phyloP scores from a whole-genome alignment of 2,113 vertebrate species.

The Cnemophilus loriae region DNA sequence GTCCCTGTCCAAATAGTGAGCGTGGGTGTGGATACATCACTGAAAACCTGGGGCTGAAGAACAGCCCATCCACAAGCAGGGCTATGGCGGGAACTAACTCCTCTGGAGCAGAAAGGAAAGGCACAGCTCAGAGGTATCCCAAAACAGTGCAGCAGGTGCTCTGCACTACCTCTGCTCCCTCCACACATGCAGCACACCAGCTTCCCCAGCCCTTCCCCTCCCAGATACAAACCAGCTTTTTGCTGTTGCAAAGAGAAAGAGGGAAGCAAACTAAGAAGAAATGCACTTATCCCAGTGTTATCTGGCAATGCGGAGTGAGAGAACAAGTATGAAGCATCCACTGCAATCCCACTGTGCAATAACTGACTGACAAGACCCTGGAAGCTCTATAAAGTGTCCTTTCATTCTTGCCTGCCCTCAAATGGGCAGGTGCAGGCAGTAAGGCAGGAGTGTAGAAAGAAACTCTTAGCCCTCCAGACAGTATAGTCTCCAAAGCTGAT shows the following conservation, averaged over 20 bases:
- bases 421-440: slow-evolving; percentile 59
- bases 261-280: neutral
- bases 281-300: neutral
- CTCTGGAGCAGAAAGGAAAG: neutral
- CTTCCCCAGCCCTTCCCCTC: neutral
- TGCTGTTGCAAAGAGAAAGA: neutral
- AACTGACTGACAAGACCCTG: neutral
- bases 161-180: neutral
- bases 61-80: neutral
- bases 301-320: neutral
- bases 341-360: neutral
- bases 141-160: neutral
- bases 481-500: slow-evolving; percentile 28
- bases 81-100: neutral
- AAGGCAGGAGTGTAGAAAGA: slow-evolving; percentile 61
- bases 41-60: neutral
- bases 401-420: slow-evolving; percentile 37
- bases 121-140: neutral
- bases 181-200: neutral
- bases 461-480: slow-evolving; percentile 58
- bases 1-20: neutral
- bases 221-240: neutral
- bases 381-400: neutral
- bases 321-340: neutral
- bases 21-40: neutral